Evolutionary conservation across 2,888 invertebrate genomes (phyloP).

Genomic region (Penaeus monodon): DNA sequence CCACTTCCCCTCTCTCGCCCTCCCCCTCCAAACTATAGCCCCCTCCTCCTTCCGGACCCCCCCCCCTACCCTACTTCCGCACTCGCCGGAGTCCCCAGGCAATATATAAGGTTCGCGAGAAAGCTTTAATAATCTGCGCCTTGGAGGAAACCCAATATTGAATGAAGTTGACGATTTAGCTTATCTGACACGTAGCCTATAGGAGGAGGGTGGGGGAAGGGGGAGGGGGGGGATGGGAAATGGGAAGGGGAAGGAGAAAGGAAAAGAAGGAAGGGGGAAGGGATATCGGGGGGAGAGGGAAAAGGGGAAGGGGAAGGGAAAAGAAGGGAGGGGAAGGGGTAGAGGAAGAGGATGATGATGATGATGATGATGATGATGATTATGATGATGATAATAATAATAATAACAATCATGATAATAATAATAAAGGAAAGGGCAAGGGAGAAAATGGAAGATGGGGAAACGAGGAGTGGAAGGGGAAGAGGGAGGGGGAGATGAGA

Average conservation of each 20-base stretch:
- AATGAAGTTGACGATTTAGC: slow-evolving; percentile 17
- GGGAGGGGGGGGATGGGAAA: not conserved
- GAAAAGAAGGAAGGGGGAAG: too few relatives aligned
- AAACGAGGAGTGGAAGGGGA: too few relatives aligned
- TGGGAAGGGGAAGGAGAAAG: not conserved
- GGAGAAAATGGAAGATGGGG: not conserved
- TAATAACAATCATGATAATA: too few relatives aligned
- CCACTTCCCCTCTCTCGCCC: not conserved
- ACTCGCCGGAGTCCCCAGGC: not conserved
- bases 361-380: too few relatives aligned
- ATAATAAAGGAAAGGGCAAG: too few relatives aligned
- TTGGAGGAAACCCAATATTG: slow-evolving; percentile 5
- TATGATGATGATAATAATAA: too few relatives aligned
- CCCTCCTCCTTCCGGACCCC: too few relatives aligned
- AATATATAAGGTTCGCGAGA: not conserved
- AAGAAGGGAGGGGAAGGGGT: not conserved
- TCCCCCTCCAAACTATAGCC: too few relatives aligned
- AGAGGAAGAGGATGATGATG: not conserved
- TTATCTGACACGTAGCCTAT: slow-evolving; percentile 9
- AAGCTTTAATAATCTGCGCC: not conserved
- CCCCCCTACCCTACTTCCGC: not conserved
- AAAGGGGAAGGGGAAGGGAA: too few relatives aligned
- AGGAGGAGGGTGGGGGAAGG: not conserved
- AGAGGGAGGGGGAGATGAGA: too few relatives aligned
- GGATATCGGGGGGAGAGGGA: not conserved